Evolutionary conservation across 1,140 invertebrate genomes (phyloP), one percentile per base, ranked within the genome.

Genomic region (Drosophila burlai): DNA sequence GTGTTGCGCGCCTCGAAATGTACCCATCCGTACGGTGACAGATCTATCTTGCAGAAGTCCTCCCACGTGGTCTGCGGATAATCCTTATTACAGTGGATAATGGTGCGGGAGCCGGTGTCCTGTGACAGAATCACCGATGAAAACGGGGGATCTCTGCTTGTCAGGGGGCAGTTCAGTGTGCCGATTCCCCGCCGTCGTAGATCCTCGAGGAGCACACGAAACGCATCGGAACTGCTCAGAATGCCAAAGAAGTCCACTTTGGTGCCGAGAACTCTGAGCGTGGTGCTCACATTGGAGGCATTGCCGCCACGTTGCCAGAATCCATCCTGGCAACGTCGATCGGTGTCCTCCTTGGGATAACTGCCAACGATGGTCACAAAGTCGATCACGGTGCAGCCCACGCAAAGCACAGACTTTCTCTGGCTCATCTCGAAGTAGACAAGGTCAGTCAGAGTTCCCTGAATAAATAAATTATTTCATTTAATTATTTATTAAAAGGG

Each of bases 261-360:
- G 2, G 86, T 93, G 10, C 94, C 95, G 4, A 96, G 92, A 29
- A 94, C 91, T 2, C 94, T 94, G 42, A 96, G 83, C 21, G 96
- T 95, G 0, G 96, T 95, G 67, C 95, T 94, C 58, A 94, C 95
- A 83, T 97, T 97, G 13, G 95, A 95, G 29, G 96, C 96, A 94
- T 97, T 97, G 24, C 96, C 96, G 18, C 96, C 96, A 81, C 95
- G 93, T 92, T 95, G 94, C 95, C 95, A 96, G 59, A 93, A 93
- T 42, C 95, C 94, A 47, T 94, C 94, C 10, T 94, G 46, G 71
- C 95, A 95, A 92, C 94, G 94, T 58, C 93, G 91, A 85, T 95
- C 94, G 3, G 94, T 93, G 81, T 95, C 94, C 80, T 95, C 95
- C 31, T 72, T 46, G 3, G 95, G 94, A 89, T 92, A 95, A 49